Evolutionary conservation across 2,797 vertebrate genomes (phyloP), one percentile per base, ranked within the genome.

Genomic region (Vipera ursinii): DNA sequence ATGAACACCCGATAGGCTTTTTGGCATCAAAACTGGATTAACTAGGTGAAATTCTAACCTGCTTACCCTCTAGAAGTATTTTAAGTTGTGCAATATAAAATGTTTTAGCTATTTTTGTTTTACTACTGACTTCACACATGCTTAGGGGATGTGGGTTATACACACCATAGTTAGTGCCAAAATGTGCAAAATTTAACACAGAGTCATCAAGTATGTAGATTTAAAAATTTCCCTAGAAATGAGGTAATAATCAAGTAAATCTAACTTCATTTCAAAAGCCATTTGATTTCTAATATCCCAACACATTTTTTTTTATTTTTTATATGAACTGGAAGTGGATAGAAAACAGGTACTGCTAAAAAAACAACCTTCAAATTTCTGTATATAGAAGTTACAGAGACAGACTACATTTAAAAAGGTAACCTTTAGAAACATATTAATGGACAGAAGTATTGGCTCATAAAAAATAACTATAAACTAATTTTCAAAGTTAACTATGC

Each of bases 31-130:
- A 93, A 78, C 26, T 24, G 87, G 17, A 94, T 86, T 82, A 94
- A 85, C 53, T 90, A 96, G 65, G 93, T 14, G 7, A 86, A 55
- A 95, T 61, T 91, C 14, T 90, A 86, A 92, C 91, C 92, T 94
- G 93, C 24, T 26, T 48, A 28, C 89, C 87, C 55, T 32, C 44
- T 51, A 92, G 13, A 92, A 4, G 0, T 7, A 87, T 12, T 92
- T 88, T 85, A 88, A 0, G 59, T 61, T 0, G 0, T n/a, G 24
- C 5, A 56, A 89, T 0, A 56, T 92, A 89, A 87, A 12, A 65
- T 0, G 89, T 1, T 85, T 89, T 78, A 91, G 24, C 15, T 6
- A 92, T 92, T 24, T 61, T 44, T 92, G 24, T 92, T 92, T 90
- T 89, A 92, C 4, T 69, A 20, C n/a, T 87, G 6, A 88, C 0